Percentiles rank a stretch among this genome's conserved stretches.
These are phyloP conservation scores for Diadromus collaris DNA, from an alignment of 2,888 invertebrate genomes.

Conservation along the genomic window DNA sequence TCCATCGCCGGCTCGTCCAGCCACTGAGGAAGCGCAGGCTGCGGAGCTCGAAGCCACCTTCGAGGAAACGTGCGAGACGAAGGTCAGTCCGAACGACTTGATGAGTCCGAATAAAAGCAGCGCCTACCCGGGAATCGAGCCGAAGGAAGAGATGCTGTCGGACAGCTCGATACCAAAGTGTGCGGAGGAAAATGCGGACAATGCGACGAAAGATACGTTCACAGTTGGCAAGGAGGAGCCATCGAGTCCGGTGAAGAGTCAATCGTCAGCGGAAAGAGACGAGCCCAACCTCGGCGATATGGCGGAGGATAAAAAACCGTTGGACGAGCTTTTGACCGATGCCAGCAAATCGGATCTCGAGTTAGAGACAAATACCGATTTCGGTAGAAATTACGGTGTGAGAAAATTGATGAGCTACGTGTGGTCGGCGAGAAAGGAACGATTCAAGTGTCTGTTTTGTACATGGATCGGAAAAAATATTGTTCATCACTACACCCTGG, in stretches of 20 bases:
- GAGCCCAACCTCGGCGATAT: slow-evolving; percentile 11
- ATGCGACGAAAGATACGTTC: background rate
- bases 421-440: slow-evolving; percentile 65
- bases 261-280: background rate
- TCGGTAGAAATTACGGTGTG: slow-evolving; percentile 67
- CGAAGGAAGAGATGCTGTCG: slow-evolving; percentile 53
- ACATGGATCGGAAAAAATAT: slow-evolving; percentile 83
- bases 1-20: slow-evolving; percentile 26
- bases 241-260: slow-evolving; percentile 41
- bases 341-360: slow-evolving; percentile 70
- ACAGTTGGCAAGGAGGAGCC: slow-evolving; percentile 39
- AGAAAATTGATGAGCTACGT: slow-evolving; percentile 69
- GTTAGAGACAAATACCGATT: slow-evolving; percentile 80
- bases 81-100: background rate
- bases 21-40: slow-evolving; percentile 3
- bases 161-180: slow-evolving; percentile 30
- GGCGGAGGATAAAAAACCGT: slow-evolving; percentile 32
- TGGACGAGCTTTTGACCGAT: slow-evolving; percentile 52
- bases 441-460: slow-evolving; percentile 84
- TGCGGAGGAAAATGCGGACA: slow-evolving; percentile 20
- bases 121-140: background rate
- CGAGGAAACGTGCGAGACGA: slow-evolving; percentile 14
- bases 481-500: slow-evolving; percentile 85
- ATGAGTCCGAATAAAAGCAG: slow-evolving; percentile 15
- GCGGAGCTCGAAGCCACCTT: slow-evolving; percentile 24